Percentiles rank a stretch among this genome's conserved stretches.
These are phyloP conservation scores for Mesaphorura yosii DNA, from an alignment of 1,140 invertebrate genomes.

Conservation along the genomic window DNA sequence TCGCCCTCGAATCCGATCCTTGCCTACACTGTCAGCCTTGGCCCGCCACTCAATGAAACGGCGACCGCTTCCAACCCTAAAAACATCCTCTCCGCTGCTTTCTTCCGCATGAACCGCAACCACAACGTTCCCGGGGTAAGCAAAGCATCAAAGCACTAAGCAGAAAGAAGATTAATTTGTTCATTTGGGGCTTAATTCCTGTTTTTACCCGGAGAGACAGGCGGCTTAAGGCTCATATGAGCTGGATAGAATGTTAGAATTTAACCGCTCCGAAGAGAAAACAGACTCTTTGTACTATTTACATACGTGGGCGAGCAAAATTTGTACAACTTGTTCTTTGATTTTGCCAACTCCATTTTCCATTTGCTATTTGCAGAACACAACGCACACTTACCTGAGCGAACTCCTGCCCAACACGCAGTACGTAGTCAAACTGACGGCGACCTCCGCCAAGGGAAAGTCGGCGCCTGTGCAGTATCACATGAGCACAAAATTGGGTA, in stretches of 20 bases:
- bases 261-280: background rate
- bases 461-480: constrained; percentile 2
- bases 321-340: background rate
- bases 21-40: background rate
- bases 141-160: background rate
- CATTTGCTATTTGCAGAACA: constrained; percentile 25
- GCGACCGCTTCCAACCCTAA: no score
- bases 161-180: background rate
- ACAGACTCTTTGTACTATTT: background rate
- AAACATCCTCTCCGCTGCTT: no score
- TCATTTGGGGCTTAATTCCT: no score
- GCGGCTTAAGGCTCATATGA: no score
- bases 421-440: constrained; percentile 16
- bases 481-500: constrained; percentile 11
- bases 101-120: no score
- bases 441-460: constrained; percentile 6
- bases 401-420: constrained; percentile 6
- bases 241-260: background rate
- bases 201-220: no score
- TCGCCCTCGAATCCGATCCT: constrained; percentile 8
- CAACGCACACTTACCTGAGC: constrained; percentile 3
- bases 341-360: no score
- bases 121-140: no score
- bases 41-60: background rate
- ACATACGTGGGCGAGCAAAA: background rate